A percentile compares a stretch with the other conserved stretches of the same genome.
These are phyloP conservation scores for Sycophila sp. DNA, from an alignment of 1,140 invertebrate genomes.

Conservation along the genomic window DNA sequence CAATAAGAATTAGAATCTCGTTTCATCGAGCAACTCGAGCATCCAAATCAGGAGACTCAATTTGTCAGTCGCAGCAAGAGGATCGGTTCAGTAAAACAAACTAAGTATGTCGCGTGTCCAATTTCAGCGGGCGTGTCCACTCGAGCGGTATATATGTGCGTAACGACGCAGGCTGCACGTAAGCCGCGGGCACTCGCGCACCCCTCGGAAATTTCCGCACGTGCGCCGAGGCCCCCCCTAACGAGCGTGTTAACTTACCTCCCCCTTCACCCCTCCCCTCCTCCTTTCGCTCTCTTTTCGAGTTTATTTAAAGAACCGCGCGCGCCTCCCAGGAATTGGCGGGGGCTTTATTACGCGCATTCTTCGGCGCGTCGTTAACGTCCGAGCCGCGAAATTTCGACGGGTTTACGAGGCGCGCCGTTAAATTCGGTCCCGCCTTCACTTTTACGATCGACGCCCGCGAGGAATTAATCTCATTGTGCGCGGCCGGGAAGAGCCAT, in stretches of 20 bases:
- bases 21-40: too few species aligned
- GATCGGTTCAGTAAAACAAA: too few species aligned
- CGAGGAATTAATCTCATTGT: slow-evolving; percentile 14
- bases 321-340: slow-evolving; percentile 2
- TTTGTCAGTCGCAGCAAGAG: too few species aligned
- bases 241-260: slow-evolving; percentile 13
- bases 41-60: too few species aligned
- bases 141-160: too few species aligned
- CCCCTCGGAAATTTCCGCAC: not conserved
- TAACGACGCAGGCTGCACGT: too few species aligned
- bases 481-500: not conserved
- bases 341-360: slow-evolving; percentile 26
- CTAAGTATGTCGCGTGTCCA: too few species aligned
- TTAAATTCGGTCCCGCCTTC: slow-evolving; percentile 47
- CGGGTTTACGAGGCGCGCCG: slow-evolving; percentile 41
- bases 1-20: too few species aligned
- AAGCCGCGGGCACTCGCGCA: not conserved
- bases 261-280: not conserved
- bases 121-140: too few species aligned
- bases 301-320: slow-evolving; percentile 13
- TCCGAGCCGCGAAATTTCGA: slow-evolving; percentile 10
- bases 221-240: not conserved
- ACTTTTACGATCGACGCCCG: slow-evolving; percentile 42
- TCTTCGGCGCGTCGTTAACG: slow-evolving; percentile 26
- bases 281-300: too few species aligned